Evolutionary conservation across 2,113 vertebrate species (phyloP).

Genomic region (Syngnathus scovelli): DNA sequence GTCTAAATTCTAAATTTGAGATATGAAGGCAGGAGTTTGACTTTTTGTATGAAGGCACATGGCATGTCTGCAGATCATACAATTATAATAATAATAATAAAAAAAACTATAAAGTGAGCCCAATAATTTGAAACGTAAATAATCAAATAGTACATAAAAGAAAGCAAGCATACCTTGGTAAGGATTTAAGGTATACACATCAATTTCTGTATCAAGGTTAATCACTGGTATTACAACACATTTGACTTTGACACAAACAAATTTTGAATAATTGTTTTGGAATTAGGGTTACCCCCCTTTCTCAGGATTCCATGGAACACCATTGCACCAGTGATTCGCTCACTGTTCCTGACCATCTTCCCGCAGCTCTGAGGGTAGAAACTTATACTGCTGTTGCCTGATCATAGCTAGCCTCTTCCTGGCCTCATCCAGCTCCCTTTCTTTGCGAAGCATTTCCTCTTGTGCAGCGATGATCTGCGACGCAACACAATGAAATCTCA

Average conservation of each 20-base stretch:
- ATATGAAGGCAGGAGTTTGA: slow-evolving; percentile 5
- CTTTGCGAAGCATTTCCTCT: slow-evolving; percentile 97
- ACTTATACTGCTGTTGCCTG: slow-evolving; percentile 97
- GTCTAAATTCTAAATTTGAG: neutral
- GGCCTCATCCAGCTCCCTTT: slow-evolving; percentile 89
- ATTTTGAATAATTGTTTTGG: slow-evolving; percentile 43
- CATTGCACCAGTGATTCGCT: slow-evolving; percentile 21
- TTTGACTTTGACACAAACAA: slow-evolving; percentile 31
- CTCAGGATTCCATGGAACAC: slow-evolving; percentile 34
- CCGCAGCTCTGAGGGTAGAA: slow-evolving; percentile 89
- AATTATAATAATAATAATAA: neutral
- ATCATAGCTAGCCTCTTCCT: slow-evolving; percentile 92
- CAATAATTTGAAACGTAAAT: slow-evolving; percentile 21
- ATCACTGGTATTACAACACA: slow-evolving; percentile 35
- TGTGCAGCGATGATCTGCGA: slow-evolving; percentile 93
- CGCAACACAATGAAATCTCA: neutral
- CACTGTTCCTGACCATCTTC: slow-evolving; percentile 79
- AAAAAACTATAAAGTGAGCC: slow-evolving; percentile 12
- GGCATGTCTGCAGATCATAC: neutral
- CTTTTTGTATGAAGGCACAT: neutral
- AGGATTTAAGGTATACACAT: slow-evolving; percentile 29
- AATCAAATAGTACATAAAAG: slow-evolving; percentile 43
- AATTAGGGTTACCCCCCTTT: slow-evolving; percentile 25
- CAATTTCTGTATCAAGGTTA: slow-evolving; percentile 41
- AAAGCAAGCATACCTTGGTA: slow-evolving; percentile 38